Percentiles rank a stretch among this genome's conserved stretches.
Conservation (phyloP, 2,113 vertebrate species). For the Gopherus evgoodei region DNA sequence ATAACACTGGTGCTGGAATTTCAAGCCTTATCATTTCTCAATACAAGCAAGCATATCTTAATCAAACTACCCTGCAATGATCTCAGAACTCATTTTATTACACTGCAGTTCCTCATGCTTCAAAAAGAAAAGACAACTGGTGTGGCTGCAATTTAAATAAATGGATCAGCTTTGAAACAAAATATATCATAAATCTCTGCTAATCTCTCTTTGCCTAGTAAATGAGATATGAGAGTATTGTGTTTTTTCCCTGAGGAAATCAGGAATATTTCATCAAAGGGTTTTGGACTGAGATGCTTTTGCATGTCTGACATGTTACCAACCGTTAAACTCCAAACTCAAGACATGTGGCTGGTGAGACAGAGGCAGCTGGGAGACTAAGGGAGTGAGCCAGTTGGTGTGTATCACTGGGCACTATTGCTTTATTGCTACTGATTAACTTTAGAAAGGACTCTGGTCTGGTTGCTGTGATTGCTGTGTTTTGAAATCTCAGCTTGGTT, state of each 20-base stretch:
- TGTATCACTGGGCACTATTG: not conserved
- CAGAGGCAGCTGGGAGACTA: not conserved
- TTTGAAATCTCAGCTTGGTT: not conserved
- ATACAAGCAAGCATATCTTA: not conserved
- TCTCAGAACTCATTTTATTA: not conserved
- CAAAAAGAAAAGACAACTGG: not conserved
- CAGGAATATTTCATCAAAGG: not conserved
- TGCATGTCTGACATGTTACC: not conserved
- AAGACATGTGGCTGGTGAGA: not conserved
- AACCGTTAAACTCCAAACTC: not conserved
- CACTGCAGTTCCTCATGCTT: not conserved
- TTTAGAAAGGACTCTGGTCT: not conserved
- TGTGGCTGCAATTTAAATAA: not conserved
- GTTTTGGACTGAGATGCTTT: not conserved
- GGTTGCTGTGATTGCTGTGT: not conserved
- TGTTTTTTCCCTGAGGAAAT: conserved; percentile 2
- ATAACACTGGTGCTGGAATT: not conserved
- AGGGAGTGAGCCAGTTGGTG: not conserved
- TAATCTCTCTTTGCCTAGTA: not conserved
- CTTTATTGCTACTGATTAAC: not conserved
- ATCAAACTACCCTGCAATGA: not conserved
- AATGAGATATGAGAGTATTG: not conserved
- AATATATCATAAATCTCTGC: not conserved
- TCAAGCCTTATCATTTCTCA: not conserved
- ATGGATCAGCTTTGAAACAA: not conserved